Conservation (phyloP, 2,888 invertebrate genomes). For the Acanthosepion pharaonis region DNA sequence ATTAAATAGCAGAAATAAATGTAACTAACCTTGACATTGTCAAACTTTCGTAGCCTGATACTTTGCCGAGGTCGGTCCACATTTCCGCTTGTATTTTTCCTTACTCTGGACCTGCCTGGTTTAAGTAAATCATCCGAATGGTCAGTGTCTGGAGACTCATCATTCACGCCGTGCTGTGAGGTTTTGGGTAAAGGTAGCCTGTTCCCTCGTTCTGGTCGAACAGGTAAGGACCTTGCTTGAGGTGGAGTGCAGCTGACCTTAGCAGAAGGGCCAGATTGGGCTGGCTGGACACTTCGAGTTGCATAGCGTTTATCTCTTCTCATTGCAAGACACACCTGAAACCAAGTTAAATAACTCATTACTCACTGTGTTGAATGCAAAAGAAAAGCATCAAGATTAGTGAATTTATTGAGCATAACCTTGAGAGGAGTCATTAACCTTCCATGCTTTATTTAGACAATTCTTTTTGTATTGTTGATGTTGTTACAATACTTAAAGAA, state of each 20-base stretch:
- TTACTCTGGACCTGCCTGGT: not conserved
- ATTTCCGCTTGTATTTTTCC: not conserved
- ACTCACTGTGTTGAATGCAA: not conserved
- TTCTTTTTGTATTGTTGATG: too few relatives aligned
- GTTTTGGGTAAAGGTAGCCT: not conserved
- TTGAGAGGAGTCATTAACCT: too few relatives aligned
- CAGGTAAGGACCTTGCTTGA: not conserved
- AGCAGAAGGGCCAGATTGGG: not conserved
- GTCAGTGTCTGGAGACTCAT: not conserved
- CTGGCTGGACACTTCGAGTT: slow-evolving; percentile 43
- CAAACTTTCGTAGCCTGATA: not conserved
- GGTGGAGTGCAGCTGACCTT: slow-evolving; percentile 33
- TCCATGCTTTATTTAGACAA: too few relatives aligned
- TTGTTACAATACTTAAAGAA: too few relatives aligned
- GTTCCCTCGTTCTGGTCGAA: not conserved
- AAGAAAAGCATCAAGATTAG: too few relatives aligned
- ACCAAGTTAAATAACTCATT: not conserved
- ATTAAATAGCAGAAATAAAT: not conserved
- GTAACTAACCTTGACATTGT: not conserved
- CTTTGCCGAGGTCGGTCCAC: not conserved
- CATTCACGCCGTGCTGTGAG: not conserved
- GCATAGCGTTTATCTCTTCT: slow-evolving; percentile 45
- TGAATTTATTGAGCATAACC: too few relatives aligned
- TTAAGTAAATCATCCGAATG: not conserved
- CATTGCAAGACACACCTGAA: slow-evolving; percentile 41